Evolutionary conservation across 2,113 vertebrate species (phyloP), one percentile per base, ranked within the genome.

Genomic region (Loxodonta africana): DNA sequence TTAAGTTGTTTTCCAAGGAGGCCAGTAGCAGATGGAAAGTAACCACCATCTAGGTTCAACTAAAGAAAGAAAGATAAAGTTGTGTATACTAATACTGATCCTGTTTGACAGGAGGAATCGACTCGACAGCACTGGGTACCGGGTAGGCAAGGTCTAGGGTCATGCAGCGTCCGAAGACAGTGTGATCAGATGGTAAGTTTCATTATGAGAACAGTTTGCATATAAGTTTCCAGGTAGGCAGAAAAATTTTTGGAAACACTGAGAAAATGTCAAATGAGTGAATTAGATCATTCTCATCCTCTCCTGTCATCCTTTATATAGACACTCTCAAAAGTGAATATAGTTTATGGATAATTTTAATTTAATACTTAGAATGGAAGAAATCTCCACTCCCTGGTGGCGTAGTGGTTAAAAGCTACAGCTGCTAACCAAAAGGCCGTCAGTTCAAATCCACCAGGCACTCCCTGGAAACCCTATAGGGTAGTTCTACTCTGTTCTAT

Each of bases 321-420:
- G 11, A 21, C 48, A 87, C 82, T 28, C 28, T 96, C 12, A 20
- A 17, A 25, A 80, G 17, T 83, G 63, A 90, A 71, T 78, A 80
- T 81, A 77, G 81, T 11, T 25, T 62, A 63, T 9, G 8, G 80
- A 48, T 60, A 83, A 76, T 93, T 95, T 60, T 63, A 95, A 83
- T 44, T 62, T 76, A 90, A 90, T 12, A 78, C 3, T 3, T 51
- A 87, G 18, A 60, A 88, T 85, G 12, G 37, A 65, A 93, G 46
- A 18, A n/a, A 92, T 48, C 76, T 8, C 20, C 57, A 71, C 10
- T 84, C 37, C 12, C 37, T 37, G 37, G 37, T 37, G 37, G 37
- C 37, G 37, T 37, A 37, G 37, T 37, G 37, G 37, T 37, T 37
- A 37, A 37, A 37, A 37, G 37, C 37, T 37, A 37, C 37, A 37